Percentiles rank a stretch among this genome's conserved stretches.
Evolutionary conservation across 2,113 vertebrate species (phyloP).

Genomic region (Stegastes partitus): DNA sequence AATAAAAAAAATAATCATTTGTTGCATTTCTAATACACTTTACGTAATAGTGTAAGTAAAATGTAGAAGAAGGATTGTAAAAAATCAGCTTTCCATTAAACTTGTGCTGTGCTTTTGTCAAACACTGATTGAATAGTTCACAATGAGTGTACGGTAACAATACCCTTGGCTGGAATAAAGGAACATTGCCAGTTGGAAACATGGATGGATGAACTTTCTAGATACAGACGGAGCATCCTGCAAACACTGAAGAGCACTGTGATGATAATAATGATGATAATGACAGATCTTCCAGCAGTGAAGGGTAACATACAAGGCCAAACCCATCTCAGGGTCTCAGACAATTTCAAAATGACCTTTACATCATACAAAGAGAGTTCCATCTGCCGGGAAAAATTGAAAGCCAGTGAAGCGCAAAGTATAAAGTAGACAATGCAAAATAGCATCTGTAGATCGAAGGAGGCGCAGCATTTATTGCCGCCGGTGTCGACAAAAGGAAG

Average conservation of each 20-base stretch:
- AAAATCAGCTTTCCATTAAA: background rate
- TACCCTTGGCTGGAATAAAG: background rate
- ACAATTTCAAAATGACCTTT: slow-evolving; percentile 54
- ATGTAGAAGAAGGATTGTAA: background rate
- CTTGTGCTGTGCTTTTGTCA: background rate
- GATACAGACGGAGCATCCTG: slow-evolving; percentile 27
- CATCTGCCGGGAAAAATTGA: slow-evolving; percentile 16
- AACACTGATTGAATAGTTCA: background rate
- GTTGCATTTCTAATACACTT: too few relatives aligned
- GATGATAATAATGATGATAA: slow-evolving; percentile 40
- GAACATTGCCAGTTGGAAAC: background rate
- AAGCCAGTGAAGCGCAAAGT: slow-evolving; percentile 16
- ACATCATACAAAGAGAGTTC: slow-evolving; percentile 43
- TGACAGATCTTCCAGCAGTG: slow-evolving; percentile 39
- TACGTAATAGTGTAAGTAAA: background rate
- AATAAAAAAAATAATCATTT: too few relatives aligned
- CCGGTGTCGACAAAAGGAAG: slow-evolving; percentile 4
- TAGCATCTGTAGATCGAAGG: slow-evolving; percentile 5
- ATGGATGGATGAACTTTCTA: slow-evolving; percentile 5
- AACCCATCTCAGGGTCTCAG: slow-evolving; percentile 38
- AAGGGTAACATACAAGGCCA: slow-evolving; percentile 46
- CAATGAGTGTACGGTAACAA: background rate
- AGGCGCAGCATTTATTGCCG: background rate
- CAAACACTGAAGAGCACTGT: slow-evolving; percentile 22
- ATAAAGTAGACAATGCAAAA: slow-evolving; percentile 15